A percentile compares a stretch with the other conserved stretches of the same genome.
phyloP scores from a whole-genome alignment of 2,113 vertebrate genomes.

The Phalacrocorax aristotelis region DNA sequence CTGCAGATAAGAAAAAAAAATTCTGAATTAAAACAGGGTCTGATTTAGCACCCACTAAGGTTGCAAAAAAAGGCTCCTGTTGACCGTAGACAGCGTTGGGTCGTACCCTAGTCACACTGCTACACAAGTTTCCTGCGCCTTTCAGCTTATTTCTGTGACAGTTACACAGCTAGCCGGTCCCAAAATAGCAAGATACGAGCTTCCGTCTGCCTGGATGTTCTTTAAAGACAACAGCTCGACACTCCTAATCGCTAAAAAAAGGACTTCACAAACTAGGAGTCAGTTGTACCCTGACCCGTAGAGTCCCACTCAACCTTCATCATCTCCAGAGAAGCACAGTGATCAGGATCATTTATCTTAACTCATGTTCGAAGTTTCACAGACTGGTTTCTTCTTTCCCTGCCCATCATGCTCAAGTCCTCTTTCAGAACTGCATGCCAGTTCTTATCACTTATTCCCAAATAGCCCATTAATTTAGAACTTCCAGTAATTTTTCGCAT shows the following conservation, averaged over 20 bases:
- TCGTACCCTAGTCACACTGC: not conserved
- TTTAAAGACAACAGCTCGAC: not conserved
- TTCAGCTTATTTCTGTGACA: not conserved
- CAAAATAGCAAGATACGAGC: not conserved
- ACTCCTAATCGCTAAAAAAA: not conserved
- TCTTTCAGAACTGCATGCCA: not conserved
- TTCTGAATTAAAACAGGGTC: not conserved
- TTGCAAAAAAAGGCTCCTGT: not conserved
- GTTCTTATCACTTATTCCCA: not conserved
- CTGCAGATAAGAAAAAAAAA: not conserved
- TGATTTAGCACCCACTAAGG: not conserved
- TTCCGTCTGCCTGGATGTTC: not conserved
- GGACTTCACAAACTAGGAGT: not conserved
- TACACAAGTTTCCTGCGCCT: accelerated
- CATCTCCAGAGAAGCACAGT: not conserved
- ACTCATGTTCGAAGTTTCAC: not conserved
- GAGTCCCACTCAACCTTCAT: not conserved
- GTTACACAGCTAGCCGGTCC: not conserved
- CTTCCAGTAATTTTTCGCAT: not conserved
- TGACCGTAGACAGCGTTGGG: not conserved
- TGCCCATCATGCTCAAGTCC: not conserved
- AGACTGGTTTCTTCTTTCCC: not conserved
- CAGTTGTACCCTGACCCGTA: not conserved
- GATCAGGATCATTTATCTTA: not conserved
- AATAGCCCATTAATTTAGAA: not conserved